A percentile compares a stretch with the other conserved stretches of the same genome.
phyloP scores from a whole-genome alignment of 2,888 invertebrate genomes.

The Dynastes maya region DNA sequence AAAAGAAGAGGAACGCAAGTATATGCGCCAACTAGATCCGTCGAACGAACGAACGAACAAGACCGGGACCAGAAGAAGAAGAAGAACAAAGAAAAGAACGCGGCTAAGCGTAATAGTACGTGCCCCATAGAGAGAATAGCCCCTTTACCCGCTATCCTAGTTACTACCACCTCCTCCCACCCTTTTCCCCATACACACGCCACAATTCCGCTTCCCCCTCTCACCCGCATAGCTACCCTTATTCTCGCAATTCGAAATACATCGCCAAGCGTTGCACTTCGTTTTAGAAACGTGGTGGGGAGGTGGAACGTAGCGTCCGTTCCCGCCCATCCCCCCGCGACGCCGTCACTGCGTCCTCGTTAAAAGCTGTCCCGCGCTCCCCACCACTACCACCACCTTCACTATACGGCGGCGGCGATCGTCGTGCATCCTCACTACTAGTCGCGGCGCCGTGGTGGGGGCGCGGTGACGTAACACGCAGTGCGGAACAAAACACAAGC shows the following conservation, averaged over 20 bases:
- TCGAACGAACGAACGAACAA: not conserved
- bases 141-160: constrained; percentile 45
- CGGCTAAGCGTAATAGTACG: constrained; percentile 50
- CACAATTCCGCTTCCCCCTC: constrained; percentile 1
- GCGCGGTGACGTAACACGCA: constrained; percentile 69
- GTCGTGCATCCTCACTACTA: constrained; percentile 51
- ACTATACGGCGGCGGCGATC: not conserved
- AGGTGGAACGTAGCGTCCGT: constrained; percentile 57
- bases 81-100: constrained; percentile 25
- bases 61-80: constrained; percentile 15
- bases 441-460: constrained; percentile 57
- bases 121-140: constrained; percentile 17
- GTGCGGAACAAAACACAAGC: constrained; percentile 70
- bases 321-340: constrained; percentile 45
- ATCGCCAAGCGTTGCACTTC: constrained; percentile 56
- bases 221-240: constrained; percentile 53
- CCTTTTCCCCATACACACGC: not conserved
- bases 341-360: constrained; percentile 34
- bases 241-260: constrained; percentile 13
- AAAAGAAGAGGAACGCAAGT: not conserved
- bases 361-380: constrained; percentile 45
- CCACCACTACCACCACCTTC: constrained; percentile 41
- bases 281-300: constrained; percentile 50
- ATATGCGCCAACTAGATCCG: not conserved
- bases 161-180: constrained; percentile 23